Conservation (phyloP, 2,888 invertebrate genomes). For the Leptura quadrifasciata region DNA sequence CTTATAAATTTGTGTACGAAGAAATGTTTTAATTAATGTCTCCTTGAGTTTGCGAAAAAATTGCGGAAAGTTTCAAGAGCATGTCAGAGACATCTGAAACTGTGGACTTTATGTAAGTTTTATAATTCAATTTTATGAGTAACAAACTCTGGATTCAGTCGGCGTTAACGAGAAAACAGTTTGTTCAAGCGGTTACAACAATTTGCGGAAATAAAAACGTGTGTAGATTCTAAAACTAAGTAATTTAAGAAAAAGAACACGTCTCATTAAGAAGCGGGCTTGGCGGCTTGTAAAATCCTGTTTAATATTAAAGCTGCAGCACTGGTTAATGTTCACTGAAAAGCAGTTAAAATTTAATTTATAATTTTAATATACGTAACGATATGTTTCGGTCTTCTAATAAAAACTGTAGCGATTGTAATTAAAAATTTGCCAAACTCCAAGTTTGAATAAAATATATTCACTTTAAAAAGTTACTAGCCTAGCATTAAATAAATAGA, state of each 20-base stretch:
- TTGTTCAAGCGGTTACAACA: slow-evolving; percentile 46
- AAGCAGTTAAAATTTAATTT: neutral
- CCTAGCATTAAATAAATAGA: too few species aligned
- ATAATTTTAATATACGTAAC: too few species aligned
- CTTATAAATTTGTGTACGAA: slow-evolving; percentile 23
- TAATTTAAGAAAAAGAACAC: slow-evolving; percentile 26
- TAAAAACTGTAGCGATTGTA: too few species aligned
- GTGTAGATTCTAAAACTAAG: slow-evolving; percentile 42
- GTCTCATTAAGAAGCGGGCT: slow-evolving; percentile 29
- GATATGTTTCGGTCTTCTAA: too few species aligned
- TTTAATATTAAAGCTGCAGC: slow-evolving; percentile 4
- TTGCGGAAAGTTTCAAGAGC: slow-evolving; percentile 20
- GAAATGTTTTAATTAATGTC: slow-evolving; percentile 43
- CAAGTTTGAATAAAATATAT: too few species aligned
- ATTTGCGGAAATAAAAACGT: slow-evolving; percentile 49
- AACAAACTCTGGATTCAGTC: slow-evolving; percentile 45
- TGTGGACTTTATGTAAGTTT: slow-evolving; percentile 43
- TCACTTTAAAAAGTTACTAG: too few species aligned
- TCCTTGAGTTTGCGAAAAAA: slow-evolving; percentile 25
- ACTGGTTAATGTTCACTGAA: slow-evolving; percentile 12
- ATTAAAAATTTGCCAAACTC: neutral
- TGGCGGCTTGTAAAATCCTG: slow-evolving; percentile 17
- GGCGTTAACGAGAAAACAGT: slow-evolving; percentile 48
- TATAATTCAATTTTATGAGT: slow-evolving; percentile 47
- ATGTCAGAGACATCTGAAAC: slow-evolving; percentile 40